phyloP scores from a whole-genome alignment of 2,113 vertebrate genomes.

The Opisthocomus hoazin region DNA sequence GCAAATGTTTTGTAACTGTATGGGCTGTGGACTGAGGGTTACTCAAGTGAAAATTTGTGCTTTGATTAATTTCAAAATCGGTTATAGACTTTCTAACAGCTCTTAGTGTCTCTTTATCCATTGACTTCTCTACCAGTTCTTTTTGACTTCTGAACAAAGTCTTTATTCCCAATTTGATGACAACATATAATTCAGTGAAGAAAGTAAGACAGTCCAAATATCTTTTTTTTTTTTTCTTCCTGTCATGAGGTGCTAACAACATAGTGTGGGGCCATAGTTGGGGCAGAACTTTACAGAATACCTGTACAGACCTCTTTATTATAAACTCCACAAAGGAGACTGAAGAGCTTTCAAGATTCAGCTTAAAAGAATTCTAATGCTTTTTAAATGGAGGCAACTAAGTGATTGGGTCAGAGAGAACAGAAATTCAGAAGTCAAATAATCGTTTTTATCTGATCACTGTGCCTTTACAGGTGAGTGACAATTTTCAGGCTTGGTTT shows the following conservation, averaged over 20 bases:
- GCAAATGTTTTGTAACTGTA: background rate
- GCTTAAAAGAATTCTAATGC: background rate
- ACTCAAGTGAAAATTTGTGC: background rate
- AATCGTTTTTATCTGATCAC: background rate
- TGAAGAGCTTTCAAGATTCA: background rate
- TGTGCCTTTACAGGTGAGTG: background rate
- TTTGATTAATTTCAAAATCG: background rate
- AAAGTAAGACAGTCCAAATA: background rate
- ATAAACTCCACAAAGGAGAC: background rate
- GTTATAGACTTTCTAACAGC: background rate
- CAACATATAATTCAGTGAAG: background rate
- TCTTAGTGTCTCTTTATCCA: background rate
- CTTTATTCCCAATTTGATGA: background rate
- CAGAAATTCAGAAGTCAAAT: background rate
- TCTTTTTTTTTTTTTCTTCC: background rate
- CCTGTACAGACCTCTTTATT: background rate
- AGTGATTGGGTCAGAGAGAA: background rate
- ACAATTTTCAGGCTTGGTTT: background rate
- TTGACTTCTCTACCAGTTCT: background rate
- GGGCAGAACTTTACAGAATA: background rate
- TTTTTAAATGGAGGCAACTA: background rate
- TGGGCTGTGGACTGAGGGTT: background rate
- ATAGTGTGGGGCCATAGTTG: background rate
- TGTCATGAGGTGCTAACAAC: background rate
- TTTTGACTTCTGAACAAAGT: background rate